phyloP scores from a whole-genome alignment of 2,113 vertebrate genomes.

The Esox niger region DNA sequence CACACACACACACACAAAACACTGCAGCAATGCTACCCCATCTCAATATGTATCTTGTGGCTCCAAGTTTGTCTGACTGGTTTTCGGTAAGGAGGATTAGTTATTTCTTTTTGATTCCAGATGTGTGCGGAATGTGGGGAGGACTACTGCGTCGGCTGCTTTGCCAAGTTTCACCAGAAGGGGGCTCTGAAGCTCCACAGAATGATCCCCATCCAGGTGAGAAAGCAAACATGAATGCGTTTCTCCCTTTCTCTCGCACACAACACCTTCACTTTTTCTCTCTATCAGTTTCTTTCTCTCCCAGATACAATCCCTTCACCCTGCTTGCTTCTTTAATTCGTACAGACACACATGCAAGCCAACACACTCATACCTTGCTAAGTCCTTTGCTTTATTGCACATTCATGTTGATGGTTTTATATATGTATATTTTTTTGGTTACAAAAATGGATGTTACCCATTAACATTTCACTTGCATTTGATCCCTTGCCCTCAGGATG shows the following conservation, averaged over 20 bases:
- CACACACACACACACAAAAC: slow-evolving; percentile 2
- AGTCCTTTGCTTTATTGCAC: not conserved
- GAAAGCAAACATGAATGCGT: slow-evolving; percentile 8
- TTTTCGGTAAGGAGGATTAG: slow-evolving; percentile 23
- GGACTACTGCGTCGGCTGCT: slow-evolving; percentile 81
- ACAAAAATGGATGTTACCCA: slow-evolving; percentile 31
- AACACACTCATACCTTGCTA: not conserved
- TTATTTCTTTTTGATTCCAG: slow-evolving; percentile 55
- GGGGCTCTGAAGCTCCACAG: slow-evolving; percentile 85
- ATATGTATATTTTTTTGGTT: not conserved
- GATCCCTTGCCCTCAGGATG: slow-evolving; percentile 6
- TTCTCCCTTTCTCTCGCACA: slow-evolving; percentile 8
- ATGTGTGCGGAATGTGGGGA: slow-evolving; percentile 82
- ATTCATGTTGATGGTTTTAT: not conserved
- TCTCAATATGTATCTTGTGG: slow-evolving; percentile 49
- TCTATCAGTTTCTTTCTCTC: not conserved
- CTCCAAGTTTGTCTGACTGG: slow-evolving; percentile 41
- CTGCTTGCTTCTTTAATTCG: too few species aligned
- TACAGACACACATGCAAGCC: too few species aligned
- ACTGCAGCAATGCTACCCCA: slow-evolving; percentile 19
- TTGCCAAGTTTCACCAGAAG: slow-evolving; percentile 84
- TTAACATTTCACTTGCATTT: slow-evolving; percentile 14
- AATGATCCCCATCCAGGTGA: slow-evolving; percentile 78
- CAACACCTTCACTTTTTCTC: not conserved
- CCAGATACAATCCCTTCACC: too few species aligned